Conservation (phyloP, 1,140 invertebrate species). For the Heliothis subflexa region DNA sequence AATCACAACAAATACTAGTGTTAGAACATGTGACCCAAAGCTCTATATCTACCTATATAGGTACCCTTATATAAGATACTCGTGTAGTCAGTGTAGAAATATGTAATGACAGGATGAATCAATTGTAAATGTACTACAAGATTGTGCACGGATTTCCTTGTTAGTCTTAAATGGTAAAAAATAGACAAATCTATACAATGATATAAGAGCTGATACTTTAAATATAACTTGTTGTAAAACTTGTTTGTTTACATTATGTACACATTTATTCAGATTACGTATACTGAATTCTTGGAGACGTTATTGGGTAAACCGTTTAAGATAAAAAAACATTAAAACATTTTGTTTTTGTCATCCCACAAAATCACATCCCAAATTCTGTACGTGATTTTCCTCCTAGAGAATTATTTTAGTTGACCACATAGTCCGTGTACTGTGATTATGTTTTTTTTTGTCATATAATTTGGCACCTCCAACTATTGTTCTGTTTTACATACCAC, state of each 20-base stretch:
- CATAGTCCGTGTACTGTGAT: no score
- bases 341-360: constrained; percentile 7
- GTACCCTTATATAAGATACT: background rate
- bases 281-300: background rate
- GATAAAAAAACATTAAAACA: background rate
- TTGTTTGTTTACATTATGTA: no score
- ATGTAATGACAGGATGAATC: constrained; percentile 63
- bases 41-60: no score
- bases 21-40: no score
- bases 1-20: no score
- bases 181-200: background rate
- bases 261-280: no score
- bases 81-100: background rate
- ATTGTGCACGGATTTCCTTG: constrained; percentile 32
- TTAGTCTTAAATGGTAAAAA: constrained; percentile 12
- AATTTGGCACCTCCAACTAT: background rate
- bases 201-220: background rate
- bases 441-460: background rate
- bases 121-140: constrained; percentile 27
- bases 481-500: background rate
- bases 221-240: no score
- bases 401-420: background rate
- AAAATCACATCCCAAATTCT: no score
- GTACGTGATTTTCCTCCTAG: background rate
- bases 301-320: background rate